These are phyloP conservation scores for Plebejus melissa DNA, from an alignment of 2,888 invertebrate genomes.

Conservation along the genomic window DNA sequence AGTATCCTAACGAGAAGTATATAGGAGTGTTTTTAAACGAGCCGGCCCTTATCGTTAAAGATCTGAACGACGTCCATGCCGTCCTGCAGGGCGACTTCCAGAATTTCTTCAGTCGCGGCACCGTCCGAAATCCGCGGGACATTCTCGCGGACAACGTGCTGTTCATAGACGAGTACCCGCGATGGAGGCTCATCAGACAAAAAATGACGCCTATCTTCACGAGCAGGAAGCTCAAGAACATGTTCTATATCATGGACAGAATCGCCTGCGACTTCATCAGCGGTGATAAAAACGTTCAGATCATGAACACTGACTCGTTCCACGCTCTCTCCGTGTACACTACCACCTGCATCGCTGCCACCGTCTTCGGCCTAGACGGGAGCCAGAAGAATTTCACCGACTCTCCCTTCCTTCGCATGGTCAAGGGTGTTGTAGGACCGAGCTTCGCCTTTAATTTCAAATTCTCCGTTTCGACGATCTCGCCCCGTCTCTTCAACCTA, in stretches of 20 bases:
- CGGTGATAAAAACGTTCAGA: constrained; percentile 43
- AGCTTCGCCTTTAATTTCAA: constrained; percentile 42
- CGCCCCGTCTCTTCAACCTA: constrained; percentile 37
- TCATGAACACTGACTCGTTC: constrained; percentile 41
- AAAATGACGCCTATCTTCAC: constrained; percentile 60
- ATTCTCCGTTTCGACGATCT: constrained; percentile 40
- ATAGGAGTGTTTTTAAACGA: constrained; percentile 33
- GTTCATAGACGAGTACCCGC: constrained; percentile 47
- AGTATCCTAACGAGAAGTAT: constrained; percentile 30
- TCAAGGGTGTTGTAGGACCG: constrained; percentile 39
- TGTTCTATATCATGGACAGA: constrained; percentile 51
- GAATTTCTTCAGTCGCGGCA: constrained; percentile 49
- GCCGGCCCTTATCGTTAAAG: constrained; percentile 45
- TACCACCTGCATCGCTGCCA: constrained; percentile 51
- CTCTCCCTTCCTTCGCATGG: constrained; percentile 51
- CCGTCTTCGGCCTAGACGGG: constrained; percentile 60
- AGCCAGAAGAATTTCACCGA: constrained; percentile 51
- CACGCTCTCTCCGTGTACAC: constrained; percentile 46
- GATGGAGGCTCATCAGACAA: constrained; percentile 61
- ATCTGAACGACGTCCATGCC: constrained; percentile 47
- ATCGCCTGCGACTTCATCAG: constrained; percentile 53
- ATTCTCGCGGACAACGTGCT: constrained; percentile 49
- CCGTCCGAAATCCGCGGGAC: constrained; percentile 45
- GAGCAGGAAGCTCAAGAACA: constrained; percentile 52
- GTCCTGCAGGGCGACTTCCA: constrained; percentile 48